phyloP scores from a whole-genome alignment of 2,797 vertebrate species.

The Notolabrus celidotus region DNA sequence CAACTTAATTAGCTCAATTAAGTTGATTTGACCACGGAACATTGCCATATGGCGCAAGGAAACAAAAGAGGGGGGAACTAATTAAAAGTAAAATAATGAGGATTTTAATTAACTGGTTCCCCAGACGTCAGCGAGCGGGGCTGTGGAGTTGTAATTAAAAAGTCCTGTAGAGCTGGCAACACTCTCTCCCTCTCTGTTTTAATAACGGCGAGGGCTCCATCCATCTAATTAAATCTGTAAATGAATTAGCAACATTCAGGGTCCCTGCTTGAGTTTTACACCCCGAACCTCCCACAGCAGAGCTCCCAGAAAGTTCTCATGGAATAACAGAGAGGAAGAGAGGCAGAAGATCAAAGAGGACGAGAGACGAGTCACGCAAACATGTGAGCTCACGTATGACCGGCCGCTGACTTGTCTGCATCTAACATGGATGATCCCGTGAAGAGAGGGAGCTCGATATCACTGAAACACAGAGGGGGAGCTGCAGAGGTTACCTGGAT shows the following conservation, averaged over 20 bases:
- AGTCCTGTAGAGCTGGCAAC: slow-evolving; percentile 87
- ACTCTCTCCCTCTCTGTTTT: slow-evolving; percentile 81
- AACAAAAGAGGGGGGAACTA: slow-evolving; percentile 90
- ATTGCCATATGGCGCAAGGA: slow-evolving; percentile 89
- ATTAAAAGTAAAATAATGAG: slow-evolving; percentile 93
- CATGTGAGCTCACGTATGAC: not conserved
- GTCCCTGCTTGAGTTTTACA: slow-evolving; percentile 79
- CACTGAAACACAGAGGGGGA: too few relatives aligned
- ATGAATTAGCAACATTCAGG: slow-evolving; percentile 86
- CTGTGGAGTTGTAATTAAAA: slow-evolving; percentile 87
- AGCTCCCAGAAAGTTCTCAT: slow-evolving; percentile 68
- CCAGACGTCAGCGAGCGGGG: slow-evolving; percentile 86
- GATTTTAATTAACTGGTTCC: slow-evolving; percentile 91
- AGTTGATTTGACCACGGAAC: slow-evolving; percentile 89
- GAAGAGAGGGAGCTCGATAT: too few relatives aligned
- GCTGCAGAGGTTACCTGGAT: too few relatives aligned
- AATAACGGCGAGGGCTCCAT: slow-evolving; percentile 83
- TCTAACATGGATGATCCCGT: not conserved
- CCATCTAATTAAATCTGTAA: slow-evolving; percentile 89
- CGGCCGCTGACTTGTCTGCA: not conserved
- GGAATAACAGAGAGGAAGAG: slow-evolving; percentile 8
- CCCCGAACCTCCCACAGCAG: slow-evolving; percentile 66
- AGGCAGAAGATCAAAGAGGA: not conserved
- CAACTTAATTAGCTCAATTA: slow-evolving; percentile 91
- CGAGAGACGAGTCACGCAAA: not conserved